Conservation (phyloP, 2,113 vertebrate genomes). For the Lagopus muta region DNA sequence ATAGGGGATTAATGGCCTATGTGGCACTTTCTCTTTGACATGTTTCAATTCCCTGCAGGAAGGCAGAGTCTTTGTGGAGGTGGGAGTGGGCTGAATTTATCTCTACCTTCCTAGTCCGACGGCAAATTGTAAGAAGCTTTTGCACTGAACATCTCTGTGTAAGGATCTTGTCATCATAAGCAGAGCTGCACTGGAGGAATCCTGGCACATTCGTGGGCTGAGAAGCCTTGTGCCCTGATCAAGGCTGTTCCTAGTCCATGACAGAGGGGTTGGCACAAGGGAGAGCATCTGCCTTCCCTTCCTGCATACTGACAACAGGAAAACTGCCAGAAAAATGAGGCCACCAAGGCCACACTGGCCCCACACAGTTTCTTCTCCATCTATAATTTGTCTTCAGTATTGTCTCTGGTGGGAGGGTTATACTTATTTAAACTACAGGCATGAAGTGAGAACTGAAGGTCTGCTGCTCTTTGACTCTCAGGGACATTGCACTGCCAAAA, state of each 20-base stretch:
- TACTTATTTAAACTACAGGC: background rate
- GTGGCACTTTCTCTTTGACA: too few relatives aligned
- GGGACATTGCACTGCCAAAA: background rate
- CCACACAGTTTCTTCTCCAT: background rate
- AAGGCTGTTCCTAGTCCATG: background rate
- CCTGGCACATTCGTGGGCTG: background rate
- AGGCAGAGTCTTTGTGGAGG: background rate
- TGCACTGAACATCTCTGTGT: background rate
- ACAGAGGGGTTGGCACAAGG: background rate
- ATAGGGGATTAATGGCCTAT: background rate
- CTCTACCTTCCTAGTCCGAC: background rate
- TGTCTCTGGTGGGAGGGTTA: background rate
- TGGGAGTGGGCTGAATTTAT: background rate
- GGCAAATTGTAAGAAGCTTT: background rate
- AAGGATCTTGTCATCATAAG: background rate
- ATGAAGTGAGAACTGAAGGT: background rate
- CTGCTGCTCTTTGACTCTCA: background rate
- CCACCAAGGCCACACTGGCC: accelerated
- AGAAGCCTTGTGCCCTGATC: background rate
- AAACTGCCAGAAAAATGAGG: background rate
- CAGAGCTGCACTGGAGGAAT: background rate
- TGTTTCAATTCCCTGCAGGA: background rate
- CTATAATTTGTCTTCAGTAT: background rate
- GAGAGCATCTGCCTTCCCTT: background rate
- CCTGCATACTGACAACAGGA: background rate